Evolutionary conservation across 1,140 invertebrate species (phyloP), one percentile per base, ranked within the genome.

Genomic region (Drosophila sturtevanti): DNA sequence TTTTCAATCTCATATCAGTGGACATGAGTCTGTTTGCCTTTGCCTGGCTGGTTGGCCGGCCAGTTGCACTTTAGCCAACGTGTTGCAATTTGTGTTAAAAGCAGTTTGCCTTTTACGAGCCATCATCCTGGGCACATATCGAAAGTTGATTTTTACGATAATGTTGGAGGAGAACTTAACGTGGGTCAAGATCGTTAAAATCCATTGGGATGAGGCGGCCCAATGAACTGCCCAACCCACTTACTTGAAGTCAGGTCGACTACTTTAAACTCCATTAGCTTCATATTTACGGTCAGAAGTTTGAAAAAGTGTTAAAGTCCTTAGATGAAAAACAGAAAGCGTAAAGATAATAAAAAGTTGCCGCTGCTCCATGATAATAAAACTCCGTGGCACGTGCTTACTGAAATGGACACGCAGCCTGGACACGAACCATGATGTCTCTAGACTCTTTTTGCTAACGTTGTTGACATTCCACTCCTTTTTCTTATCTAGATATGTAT

Each of bases 341-440:
- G 41, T 48, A 72, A 77, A 81, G 84, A 89, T 89, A 89, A 89
- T 89, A 89, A 89, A 89, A 89, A 86, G 79, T 86, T 86, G 79
- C 82, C 68, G 63, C 68, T 24, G 34, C 72, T 77, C 68, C 65
- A 54, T 52, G 62, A 89, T 89, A 89, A 89, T 89, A 89, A 89
- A 89, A 89, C 84, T 66, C 69, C 6, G 70, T 68, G 70, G 84
- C 79, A 89, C 84, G 84, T 89, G 84, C 84, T 84, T 67, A 81
- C 63, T 84, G 48, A 72, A 79, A 82, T 79, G 82, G 82, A 87
- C 82, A 86, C 79, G 82, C 72, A 82, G 82, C 82, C 68, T 87
- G 82, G 79, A 79, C 84, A 82, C 82, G 82, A 75, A 70, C 72
- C 75, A n/a, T 64, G 64, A 63, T 51, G 59, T 59, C 81, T 63